phyloP scores from a whole-genome alignment of 2,113 vertebrate genomes.

The Centropristis striata region DNA sequence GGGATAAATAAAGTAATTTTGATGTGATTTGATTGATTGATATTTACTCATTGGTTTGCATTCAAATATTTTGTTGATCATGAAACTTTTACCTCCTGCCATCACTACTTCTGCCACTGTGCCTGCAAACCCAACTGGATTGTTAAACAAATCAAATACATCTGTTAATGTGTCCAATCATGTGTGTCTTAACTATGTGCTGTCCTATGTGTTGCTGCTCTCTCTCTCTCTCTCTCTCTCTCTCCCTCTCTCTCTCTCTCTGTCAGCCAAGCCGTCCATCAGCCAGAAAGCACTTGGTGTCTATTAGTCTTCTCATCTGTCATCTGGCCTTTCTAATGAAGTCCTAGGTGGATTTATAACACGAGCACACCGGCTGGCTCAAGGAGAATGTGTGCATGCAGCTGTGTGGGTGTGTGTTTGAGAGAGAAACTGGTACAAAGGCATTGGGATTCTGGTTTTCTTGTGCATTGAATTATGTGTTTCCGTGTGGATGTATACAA shows the following conservation, averaged over 20 bases:
- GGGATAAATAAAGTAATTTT: no score
- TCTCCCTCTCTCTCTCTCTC: slow-evolving; percentile 25
- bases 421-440: neutral
- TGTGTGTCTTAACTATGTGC: slow-evolving; percentile 39
- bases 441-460: slow-evolving; percentile 4
- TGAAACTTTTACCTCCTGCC: slow-evolving; percentile 1
- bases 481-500: neutral
- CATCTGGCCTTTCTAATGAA: slow-evolving; percentile 77
- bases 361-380: slow-evolving; percentile 6
- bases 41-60: no score
- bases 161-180: slow-evolving; percentile 48
- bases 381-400: slow-evolving; percentile 18
- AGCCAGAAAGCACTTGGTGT: slow-evolving; percentile 66
- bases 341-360: slow-evolving; percentile 74
- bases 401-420: slow-evolving; percentile 22
- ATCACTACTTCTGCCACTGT: neutral
- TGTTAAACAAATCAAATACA: slow-evolving; percentile 40
- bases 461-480: neutral
- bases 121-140: slow-evolving; percentile 26
- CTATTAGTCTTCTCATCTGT: slow-evolving; percentile 74
- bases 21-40: no score
- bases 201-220: slow-evolving; percentile 5
- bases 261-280: slow-evolving; percentile 47
- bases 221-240: slow-evolving; percentile 9
- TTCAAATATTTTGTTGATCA: slow-evolving; percentile 23